Conservation (phyloP, 2,888 invertebrate genomes). For the Andrena flavipes region DNA sequence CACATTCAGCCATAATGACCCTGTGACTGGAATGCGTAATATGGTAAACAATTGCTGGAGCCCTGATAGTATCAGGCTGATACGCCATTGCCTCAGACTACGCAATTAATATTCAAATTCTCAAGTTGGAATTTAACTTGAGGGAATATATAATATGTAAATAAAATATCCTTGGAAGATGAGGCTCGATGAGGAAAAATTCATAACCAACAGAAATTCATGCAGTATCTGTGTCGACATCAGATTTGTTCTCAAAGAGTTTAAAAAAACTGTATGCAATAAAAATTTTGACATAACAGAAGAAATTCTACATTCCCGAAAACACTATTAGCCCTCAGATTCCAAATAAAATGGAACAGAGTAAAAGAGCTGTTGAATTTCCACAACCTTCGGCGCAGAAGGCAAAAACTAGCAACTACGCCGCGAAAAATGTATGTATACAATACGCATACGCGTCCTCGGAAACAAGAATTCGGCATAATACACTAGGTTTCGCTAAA, state of each 20-base stretch:
- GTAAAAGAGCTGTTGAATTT: not conserved
- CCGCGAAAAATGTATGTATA: not conserved
- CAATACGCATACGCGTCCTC: not conserved
- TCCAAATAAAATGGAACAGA: not conserved
- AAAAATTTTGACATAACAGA: not conserved
- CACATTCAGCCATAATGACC: not conserved
- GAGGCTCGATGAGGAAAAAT: not conserved
- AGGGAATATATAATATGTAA: not conserved
- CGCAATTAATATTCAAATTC: no score
- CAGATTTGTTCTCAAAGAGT: not conserved
- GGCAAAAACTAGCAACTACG: not conserved
- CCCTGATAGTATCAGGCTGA: no score
- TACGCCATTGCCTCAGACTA: not conserved
- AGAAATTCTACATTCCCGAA: not conserved
- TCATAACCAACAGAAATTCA: not conserved
- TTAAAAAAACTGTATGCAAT: not conserved
- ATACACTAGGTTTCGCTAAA: slow-evolving; percentile 6
- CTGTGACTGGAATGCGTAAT: not conserved
- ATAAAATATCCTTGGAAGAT: slow-evolving; percentile 3
- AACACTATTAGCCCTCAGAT: not conserved
- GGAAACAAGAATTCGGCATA: slow-evolving; percentile 4
- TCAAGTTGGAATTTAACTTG: no score
- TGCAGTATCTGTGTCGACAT: not conserved
- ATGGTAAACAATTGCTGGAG: not conserved
- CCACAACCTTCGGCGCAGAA: not conserved